Conservation (phyloP, 2,888 invertebrate genomes). For the Acleris emargana region DNA sequence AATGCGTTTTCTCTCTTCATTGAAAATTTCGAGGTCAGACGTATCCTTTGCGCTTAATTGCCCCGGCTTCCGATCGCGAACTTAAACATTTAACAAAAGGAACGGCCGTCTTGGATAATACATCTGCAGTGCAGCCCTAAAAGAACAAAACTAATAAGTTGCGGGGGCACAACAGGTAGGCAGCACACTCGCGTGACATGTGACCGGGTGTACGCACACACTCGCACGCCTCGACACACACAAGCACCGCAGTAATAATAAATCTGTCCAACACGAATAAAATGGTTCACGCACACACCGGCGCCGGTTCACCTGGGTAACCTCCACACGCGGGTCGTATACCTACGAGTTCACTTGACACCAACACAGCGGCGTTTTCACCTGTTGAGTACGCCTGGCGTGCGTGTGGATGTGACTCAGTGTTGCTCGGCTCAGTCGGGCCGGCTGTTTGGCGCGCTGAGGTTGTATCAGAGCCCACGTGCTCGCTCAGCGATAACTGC, state of each 20-base stretch:
- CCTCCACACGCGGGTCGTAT: constrained; percentile 73
- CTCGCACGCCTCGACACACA: constrained; percentile 50
- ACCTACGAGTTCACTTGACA: constrained; percentile 69
- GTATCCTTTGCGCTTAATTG: constrained; percentile 45
- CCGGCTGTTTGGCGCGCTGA: constrained; percentile 75
- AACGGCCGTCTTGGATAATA: constrained; percentile 61
- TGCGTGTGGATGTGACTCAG: constrained; percentile 70
- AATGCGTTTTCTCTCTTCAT: constrained; percentile 2
- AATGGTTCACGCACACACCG: constrained; percentile 72
- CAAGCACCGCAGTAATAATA: constrained; percentile 60
- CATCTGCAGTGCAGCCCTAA: constrained; percentile 68
- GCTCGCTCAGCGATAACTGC: constrained; percentile 70
- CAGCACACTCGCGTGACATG: constrained; percentile 75
- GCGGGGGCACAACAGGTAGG: constrained; percentile 78
- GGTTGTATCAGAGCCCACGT: constrained; percentile 64
- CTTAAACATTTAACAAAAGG: constrained; percentile 52
- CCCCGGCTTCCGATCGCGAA: constrained; percentile 48
- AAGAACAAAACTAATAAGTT: constrained; percentile 72
- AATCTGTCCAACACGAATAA: constrained; percentile 76
- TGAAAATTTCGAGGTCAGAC: constrained; percentile 34
- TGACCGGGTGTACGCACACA: constrained; percentile 65
- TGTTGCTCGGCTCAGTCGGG: constrained; percentile 69
- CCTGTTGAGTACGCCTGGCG: constrained; percentile 65
- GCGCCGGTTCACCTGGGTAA: constrained; percentile 66
- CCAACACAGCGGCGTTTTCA: constrained; percentile 77